phyloP scores from a whole-genome alignment of 1,140 invertebrate genomes.

The Coelopa frigida region DNA sequence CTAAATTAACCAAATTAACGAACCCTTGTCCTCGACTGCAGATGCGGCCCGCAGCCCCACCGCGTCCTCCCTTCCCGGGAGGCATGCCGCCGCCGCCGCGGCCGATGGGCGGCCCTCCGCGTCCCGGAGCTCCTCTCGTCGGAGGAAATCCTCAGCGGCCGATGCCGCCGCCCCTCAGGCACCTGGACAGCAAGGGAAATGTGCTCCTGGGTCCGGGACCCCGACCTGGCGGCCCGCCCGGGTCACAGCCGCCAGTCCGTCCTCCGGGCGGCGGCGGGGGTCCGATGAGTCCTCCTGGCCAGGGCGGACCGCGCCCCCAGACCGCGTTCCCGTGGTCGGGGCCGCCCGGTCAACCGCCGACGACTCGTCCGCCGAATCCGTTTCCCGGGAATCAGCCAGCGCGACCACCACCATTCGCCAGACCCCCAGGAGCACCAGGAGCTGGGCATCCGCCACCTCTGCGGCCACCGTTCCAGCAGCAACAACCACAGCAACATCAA shows the following conservation, averaged over 20 bases:
- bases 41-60: constrained; percentile 17
- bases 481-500: constrained; percentile 16
- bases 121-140: constrained; percentile 21
- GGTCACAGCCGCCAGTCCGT: constrained; percentile 22
- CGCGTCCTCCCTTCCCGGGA: constrained; percentile 33
- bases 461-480: constrained; percentile 40
- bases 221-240: constrained; percentile 33
- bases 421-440: no score
- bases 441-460: constrained; percentile 23
- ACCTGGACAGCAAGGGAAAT: constrained; percentile 38
- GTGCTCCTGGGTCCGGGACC: constrained; percentile 29
- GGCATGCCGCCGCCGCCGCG: constrained; percentile 29
- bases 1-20: background rate
- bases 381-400: constrained; percentile 13
- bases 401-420: constrained; percentile 13
- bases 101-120: constrained; percentile 17
- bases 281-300: constrained; percentile 32
- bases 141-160: constrained; percentile 7
- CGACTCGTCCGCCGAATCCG: constrained; percentile 26
- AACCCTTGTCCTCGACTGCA: background rate
- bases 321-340: constrained; percentile 30
- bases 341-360: constrained; percentile 24
- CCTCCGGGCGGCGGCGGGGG: constrained; percentile 24
- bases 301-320: constrained; percentile 30
- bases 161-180: constrained; percentile 25